Evolutionary conservation across 2,113 vertebrate genomes (phyloP), one percentile per base, ranked within the genome.

Genomic region (Romanogobio albipinnatus): DNA sequence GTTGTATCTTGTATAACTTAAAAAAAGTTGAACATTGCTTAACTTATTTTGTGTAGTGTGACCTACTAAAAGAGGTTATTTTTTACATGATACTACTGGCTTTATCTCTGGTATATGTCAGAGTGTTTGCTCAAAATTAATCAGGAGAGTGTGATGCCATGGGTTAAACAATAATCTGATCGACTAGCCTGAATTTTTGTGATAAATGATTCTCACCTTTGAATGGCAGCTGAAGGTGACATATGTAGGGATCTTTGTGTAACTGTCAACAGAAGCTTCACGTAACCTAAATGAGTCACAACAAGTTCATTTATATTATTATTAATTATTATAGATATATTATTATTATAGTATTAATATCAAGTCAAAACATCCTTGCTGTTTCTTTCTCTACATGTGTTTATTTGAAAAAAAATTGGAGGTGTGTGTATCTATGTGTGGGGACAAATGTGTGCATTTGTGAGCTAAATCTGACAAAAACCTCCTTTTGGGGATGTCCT

Each of bases 241-340:
- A 29, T n/a, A n/a, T 29, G 2, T 29, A 22, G 15, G 22, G 29
- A 19, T 68, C 3, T 19, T 68, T 68, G 17, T 77, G 29, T 58
- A 4, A n/a, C 10, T 58, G 10, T 4, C 10, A 58, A 58, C 1
- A 9, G 19, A 36, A 58, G 15, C 15, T 58, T 58, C 17, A 19
- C 36, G 75, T 73, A 45, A 13, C 9, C 4, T 36, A 68, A 39
- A 70, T 8, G 15, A 70, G 45, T 51, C 13, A 51, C 24, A 74
- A 75, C 13, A 74, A 26, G 7, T 76, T 56, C 19, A 78, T 78
- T 78, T n/a, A n/a, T n/a, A n/a, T n/a, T n/a, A n/a, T n/a, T n/a
- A n/a, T n/a, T n/a, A n/a, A n/a, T n/a, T n/a, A n/a, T n/a, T n/a
- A n/a, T n/a, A n/a, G n/a, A n/a, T n/a, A n/a, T n/a, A n/a, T n/a